Evolutionary conservation across 2,888 invertebrate genomes (phyloP).

Genomic region (Mythimna pallens): DNA sequence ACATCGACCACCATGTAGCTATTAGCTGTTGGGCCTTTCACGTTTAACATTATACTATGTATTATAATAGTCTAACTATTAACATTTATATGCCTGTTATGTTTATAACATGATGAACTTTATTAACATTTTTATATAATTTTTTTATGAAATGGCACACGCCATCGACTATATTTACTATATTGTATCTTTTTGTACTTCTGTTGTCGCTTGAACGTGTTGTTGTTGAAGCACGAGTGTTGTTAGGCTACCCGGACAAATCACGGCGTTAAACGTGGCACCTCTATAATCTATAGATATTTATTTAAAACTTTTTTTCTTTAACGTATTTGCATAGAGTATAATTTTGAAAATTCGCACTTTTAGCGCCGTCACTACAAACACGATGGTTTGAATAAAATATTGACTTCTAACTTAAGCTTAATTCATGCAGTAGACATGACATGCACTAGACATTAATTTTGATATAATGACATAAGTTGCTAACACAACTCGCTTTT

Average conservation of each 20-base stretch:
- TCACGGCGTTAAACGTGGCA: slow-evolving; percentile 81
- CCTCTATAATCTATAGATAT: slow-evolving; percentile 48
- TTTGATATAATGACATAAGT: slow-evolving; percentile 39
- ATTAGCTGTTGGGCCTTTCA: slow-evolving; percentile 90
- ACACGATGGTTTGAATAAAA: slow-evolving; percentile 58
- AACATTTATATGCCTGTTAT: slow-evolving; percentile 91
- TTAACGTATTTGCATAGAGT: slow-evolving; percentile 64
- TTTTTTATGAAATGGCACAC: slow-evolving; percentile 87
- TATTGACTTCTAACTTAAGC: slow-evolving; percentile 65
- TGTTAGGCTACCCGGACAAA: slow-evolving; percentile 83
- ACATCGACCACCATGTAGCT: slow-evolving; percentile 90
- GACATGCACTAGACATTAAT: slow-evolving; percentile 46
- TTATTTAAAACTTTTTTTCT: slow-evolving; percentile 49
- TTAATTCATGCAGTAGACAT: slow-evolving; percentile 69
- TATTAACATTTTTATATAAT: slow-evolving; percentile 86
- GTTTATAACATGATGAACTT: slow-evolving; percentile 90
- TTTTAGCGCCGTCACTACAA: slow-evolving; percentile 77
- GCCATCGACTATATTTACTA: slow-evolving; percentile 90
- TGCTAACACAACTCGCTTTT: slow-evolving; percentile 57
- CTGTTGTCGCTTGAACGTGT: slow-evolving; percentile 89
- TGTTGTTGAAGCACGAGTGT: slow-evolving; percentile 88
- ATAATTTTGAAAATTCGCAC: slow-evolving; percentile 64
- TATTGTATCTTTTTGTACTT: slow-evolving; percentile 85
- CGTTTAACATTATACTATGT: slow-evolving; percentile 89
- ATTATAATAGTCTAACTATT: slow-evolving; percentile 91